These are phyloP conservation scores for Tyto alba DNA, from an alignment of 2,113 vertebrate species.

Conservation along the genomic window DNA sequence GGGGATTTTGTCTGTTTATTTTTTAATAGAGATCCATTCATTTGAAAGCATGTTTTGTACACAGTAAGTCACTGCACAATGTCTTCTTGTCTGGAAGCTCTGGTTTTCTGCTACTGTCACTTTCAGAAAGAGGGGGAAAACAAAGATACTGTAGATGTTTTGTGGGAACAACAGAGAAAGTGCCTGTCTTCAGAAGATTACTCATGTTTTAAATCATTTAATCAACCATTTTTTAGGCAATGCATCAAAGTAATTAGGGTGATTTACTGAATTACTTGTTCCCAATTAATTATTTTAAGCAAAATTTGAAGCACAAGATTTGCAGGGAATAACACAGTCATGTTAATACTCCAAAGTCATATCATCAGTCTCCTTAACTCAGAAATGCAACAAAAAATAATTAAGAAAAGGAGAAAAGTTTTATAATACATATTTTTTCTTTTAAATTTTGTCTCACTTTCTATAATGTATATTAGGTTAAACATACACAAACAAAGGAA, in stretches of 20 bases:
- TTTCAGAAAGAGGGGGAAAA: not conserved
- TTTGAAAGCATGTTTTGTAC: fast-evolving
- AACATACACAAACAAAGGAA: not conserved
- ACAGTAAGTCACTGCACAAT: not conserved
- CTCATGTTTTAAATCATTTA: not conserved
- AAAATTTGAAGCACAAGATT: not conserved
- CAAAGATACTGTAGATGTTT: not conserved
- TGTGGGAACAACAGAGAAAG: not conserved
- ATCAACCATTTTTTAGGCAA: not conserved
- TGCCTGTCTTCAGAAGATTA: not conserved
- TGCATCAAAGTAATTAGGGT: not conserved
- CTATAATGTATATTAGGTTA: not conserved
- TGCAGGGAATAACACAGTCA: not conserved
- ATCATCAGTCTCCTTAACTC: not conserved
- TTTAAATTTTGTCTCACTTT: not conserved
- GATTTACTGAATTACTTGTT: not conserved
- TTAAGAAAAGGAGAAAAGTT: not conserved
- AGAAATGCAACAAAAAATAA: not conserved
- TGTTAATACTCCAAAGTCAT: not conserved
- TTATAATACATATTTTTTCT: not conserved
- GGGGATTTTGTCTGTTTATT: fast-evolving
- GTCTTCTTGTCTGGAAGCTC: not conserved
- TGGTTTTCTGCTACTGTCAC: not conserved
- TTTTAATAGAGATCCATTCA: not conserved
- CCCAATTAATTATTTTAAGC: not conserved